Evolutionary conservation across 2,888 invertebrate species (phyloP), one percentile per base, ranked within the genome.

Genomic region (Cenopis cana): DNA sequence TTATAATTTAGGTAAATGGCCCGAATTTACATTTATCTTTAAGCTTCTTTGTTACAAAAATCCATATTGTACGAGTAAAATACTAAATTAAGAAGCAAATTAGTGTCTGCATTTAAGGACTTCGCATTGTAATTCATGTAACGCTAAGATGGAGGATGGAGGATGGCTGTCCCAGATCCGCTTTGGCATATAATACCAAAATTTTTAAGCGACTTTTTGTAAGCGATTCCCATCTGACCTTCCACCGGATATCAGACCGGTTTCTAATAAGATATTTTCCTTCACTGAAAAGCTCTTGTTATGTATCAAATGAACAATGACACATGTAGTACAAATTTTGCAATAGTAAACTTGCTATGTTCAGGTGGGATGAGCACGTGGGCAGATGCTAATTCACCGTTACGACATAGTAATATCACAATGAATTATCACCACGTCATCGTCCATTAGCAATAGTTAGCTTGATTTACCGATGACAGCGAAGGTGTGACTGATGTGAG

Each of bases 311-410:
- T 20, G 18, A 64, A 33, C 11, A 61, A 64, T 64, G 62, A 62
- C 50, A 64, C 50, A 36, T 36, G 36, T 56, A 64, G 6, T 66
- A 60, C 50, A 64, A 38, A 64, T 70, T 66, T 70, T 70, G 70
- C 65, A 70, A 70, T 17, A 65, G 62, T 62, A 46, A 66, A 60
- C 59, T 64, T 49, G 52, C 62, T 60, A 29, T 64, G 14, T 29
- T 60, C 33, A 33, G 20, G 73, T 61, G 71, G 74, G 72, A 54
- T 65, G 64, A 60, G 41, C 49, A 67, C 70, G 77, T 78, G 71
- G 77, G 77, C 61, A 52, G 74, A 69, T 73, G 75, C 73, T 78
- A 76, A 78, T 76, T 61, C 29, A 14, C 36, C 57, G 36, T 67
- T 71, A 71, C 71, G 29, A 36, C 60, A 71, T 49, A 60, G 60